Base-by-base conservation (phyloP, 2,888 invertebrate species). In the Mechanitis mazaeus region DNA sequence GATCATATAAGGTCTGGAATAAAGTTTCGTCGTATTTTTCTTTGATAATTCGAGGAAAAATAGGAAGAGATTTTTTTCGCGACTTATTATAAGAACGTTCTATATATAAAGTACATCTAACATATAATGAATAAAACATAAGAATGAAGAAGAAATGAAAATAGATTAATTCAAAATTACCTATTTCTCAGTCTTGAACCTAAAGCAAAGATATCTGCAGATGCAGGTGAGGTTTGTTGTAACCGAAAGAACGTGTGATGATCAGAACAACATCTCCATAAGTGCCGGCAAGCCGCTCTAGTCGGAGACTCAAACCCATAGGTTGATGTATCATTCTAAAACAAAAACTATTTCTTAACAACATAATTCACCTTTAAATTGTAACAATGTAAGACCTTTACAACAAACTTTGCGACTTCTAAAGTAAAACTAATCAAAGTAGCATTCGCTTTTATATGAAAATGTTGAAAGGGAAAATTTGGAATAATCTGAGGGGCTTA, bases 181-280 rank as follows among this genome's bases (percentile, higher is more conserved):
- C 95, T 95, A 88, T 94, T 95, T 80, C 95, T 92, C 77, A 95
- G 93, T 81, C 95, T 92, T 68, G 96, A 94, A 71, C 95, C 95
- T 68, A 95, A 86, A 55, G 95, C 93, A 85, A 95, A 95, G 72
- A 95, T 93, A 76, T 95, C 95, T 58, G 94, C 93, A 45, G 94
- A 91, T 47, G 93, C 93, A 6, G 95, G 94, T 31, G 94, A 93
- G 45, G 94, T 94, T 81, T 95, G 95, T 80, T 96, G 96, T 74
- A 97, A 91, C 64, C 96, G 92, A 91, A 97, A 97, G 91, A 97
- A 97, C 46, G 97, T 95, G 88, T 98, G 98, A 82, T 98, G 98
- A 82, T 98, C 98, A 59, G 97, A 94, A 84, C 97, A 97, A 86
- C 98, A 98, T 73, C 96, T 95, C 97, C 98, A 98, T 71, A 98